phyloP scores from a whole-genome alignment of 2,888 invertebrate genomes.

The Esperia sulphurella region DNA sequence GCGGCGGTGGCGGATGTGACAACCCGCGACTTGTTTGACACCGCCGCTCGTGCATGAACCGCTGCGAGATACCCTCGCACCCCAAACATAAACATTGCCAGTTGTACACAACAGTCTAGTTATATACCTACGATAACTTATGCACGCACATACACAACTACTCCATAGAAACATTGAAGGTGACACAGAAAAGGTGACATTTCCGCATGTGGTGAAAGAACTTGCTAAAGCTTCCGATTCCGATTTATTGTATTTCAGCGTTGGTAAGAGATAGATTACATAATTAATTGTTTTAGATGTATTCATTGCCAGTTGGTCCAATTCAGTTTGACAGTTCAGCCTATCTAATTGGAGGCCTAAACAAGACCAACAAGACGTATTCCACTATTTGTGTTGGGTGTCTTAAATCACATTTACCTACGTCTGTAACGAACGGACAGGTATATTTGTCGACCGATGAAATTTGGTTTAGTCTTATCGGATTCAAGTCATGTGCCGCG shows the following conservation, averaged over 20 bases:
- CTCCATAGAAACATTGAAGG: no score
- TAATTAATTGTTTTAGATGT: no score
- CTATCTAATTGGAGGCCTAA: constrained; percentile 57
- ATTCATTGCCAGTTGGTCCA: no score
- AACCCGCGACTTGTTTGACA: constrained; percentile 36
- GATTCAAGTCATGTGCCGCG: constrained; percentile 60
- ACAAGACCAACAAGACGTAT: constrained; percentile 49
- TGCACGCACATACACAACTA: background rate
- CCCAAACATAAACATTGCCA: constrained; percentile 17
- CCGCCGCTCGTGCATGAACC: constrained; percentile 46
- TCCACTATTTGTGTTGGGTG: constrained; percentile 70
- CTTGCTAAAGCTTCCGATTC: no score
- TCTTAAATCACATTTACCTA: constrained; percentile 73
- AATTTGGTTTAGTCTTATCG: constrained; percentile 64
- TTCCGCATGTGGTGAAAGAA: no score
- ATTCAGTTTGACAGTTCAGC: constrained; percentile 56
- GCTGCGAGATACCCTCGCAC: constrained; percentile 49
- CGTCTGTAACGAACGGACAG: constrained; percentile 63
- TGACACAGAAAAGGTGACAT: no score
- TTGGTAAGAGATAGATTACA: no score
- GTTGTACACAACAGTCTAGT: background rate
- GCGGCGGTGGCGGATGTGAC: constrained; percentile 8
- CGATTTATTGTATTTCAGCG: no score
- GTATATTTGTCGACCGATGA: constrained; percentile 63
- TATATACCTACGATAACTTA: no score